Conservation (phyloP, 2,113 vertebrate species). For the Rhinichthys klamathensis region DNA sequence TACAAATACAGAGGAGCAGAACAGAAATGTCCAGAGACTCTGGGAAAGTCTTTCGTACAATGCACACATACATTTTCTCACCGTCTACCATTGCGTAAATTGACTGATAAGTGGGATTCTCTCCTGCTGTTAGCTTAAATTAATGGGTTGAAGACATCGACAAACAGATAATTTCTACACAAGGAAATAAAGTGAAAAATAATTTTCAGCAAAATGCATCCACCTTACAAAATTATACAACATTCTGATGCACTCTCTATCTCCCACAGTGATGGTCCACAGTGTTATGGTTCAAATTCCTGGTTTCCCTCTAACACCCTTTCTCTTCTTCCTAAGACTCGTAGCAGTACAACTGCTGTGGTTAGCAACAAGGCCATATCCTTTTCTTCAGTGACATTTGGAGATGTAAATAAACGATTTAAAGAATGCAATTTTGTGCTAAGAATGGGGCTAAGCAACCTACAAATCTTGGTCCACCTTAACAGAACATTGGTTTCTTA, state of each 20-base stretch:
- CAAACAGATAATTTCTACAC: neutral
- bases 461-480: conserved; percentile 43
- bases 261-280: conserved; percentile 77
- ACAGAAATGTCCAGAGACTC: neutral
- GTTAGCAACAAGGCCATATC: conserved; percentile 38
- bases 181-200: neutral
- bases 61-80: neutral
- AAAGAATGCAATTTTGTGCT: conserved; percentile 47
- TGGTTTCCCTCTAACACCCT: conserved; percentile 53
- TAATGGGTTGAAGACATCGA: neutral
- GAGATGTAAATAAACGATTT: conserved; percentile 45
- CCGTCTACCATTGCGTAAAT: neutral
- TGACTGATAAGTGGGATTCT: neutral
- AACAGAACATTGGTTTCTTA: conserved; percentile 57
- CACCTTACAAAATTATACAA: conserved; percentile 21
- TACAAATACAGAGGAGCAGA: conserved; percentile 4
- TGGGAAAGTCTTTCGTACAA: neutral
- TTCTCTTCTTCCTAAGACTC: conserved; percentile 6
- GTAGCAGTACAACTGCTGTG: conserved; percentile 13
- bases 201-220: neutral
- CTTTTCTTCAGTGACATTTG: conserved; percentile 54
- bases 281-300: conserved; percentile 75
- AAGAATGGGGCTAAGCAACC: neutral
- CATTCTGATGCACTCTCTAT: conserved; percentile 29
- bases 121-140: neutral